A percentile compares a stretch with the other conserved stretches of the same genome.
Conservation (phyloP, 1,140 invertebrate species). For the Antheraea mylitta region DNA sequence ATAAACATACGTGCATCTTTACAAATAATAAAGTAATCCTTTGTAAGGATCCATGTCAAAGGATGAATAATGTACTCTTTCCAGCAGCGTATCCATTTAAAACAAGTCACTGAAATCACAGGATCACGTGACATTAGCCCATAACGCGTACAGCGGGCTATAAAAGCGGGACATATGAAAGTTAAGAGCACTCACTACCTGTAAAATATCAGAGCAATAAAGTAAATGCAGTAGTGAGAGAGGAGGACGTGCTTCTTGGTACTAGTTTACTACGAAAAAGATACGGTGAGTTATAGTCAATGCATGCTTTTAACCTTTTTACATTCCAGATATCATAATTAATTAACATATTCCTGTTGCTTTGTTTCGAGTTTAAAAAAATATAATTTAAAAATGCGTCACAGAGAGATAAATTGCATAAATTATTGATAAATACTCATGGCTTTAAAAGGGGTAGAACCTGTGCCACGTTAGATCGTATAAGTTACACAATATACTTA, state of each 20-base stretch:
- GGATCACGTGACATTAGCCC: constrained; percentile 67
- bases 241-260: constrained; percentile 53
- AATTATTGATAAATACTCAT: neutral
- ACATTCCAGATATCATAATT: neutral
- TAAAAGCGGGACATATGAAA: constrained; percentile 73
- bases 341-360: too few relatives aligned
- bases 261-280: constrained; percentile 8
- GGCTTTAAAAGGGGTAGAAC: too few relatives aligned
- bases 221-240: constrained; percentile 70
- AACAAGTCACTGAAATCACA: constrained; percentile 41
- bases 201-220: constrained; percentile 75
- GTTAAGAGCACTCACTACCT: constrained; percentile 74
- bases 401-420: neutral
- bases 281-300: neutral
- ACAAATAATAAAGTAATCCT: too few relatives aligned
- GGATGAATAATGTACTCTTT: neutral
- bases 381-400: too few relatives aligned
- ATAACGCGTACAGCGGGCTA: constrained; percentile 68
- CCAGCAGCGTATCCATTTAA: neutral
- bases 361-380: too few relatives aligned
- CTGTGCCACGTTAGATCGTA: neutral
- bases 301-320: neutral
- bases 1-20: too few relatives aligned
- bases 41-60: neutral
- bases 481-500: constrained; percentile 18